phyloP scores from a whole-genome alignment of 1,140 invertebrate species.

The Nasonia longicornis region DNA sequence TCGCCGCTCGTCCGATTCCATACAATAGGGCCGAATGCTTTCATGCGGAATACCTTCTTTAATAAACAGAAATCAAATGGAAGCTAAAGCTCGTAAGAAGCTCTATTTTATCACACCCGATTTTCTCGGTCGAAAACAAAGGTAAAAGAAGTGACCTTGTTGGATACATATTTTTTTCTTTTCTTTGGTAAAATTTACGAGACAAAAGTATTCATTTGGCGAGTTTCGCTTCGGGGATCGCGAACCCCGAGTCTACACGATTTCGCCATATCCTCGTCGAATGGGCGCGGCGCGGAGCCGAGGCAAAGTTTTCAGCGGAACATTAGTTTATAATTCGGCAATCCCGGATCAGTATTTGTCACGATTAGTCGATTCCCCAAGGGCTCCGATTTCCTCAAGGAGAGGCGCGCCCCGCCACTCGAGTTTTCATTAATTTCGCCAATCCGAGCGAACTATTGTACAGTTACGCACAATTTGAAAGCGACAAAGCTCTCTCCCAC shows the following conservation, averaged over 20 bases:
- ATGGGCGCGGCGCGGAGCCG: background rate
- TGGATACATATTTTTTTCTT: background rate
- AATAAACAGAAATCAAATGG: slow-evolving; percentile 25
- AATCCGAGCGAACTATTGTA: slow-evolving; percentile 63
- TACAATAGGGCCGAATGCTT: slow-evolving; percentile 10
- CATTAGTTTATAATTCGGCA: slow-evolving; percentile 69
- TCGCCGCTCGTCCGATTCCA: slow-evolving; percentile 18
- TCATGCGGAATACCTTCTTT: slow-evolving; percentile 20
- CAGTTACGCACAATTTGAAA: slow-evolving; percentile 64
- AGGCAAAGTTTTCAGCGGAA: slow-evolving; percentile 61
- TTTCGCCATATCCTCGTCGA: slow-evolving; percentile 27
- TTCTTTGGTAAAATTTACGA: background rate
- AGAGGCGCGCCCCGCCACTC: slow-evolving; percentile 37
- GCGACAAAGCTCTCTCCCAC: slow-evolving; percentile 56
- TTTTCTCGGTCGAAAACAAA: background rate
- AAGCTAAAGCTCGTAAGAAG: background rate
- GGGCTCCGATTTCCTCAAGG: slow-evolving; percentile 44
- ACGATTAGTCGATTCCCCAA: slow-evolving; percentile 65
- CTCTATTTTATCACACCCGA: background rate
- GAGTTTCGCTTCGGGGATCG: background rate
- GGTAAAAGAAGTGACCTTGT: background rate
- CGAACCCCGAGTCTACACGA: slow-evolving; percentile 22
- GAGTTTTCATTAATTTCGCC: slow-evolving; percentile 67
- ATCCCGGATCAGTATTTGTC: slow-evolving; percentile 69
- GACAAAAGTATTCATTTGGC: background rate